Evolutionary conservation across 2,113 vertebrate genomes (phyloP).

Genomic region (Lophura nycthemera): DNA sequence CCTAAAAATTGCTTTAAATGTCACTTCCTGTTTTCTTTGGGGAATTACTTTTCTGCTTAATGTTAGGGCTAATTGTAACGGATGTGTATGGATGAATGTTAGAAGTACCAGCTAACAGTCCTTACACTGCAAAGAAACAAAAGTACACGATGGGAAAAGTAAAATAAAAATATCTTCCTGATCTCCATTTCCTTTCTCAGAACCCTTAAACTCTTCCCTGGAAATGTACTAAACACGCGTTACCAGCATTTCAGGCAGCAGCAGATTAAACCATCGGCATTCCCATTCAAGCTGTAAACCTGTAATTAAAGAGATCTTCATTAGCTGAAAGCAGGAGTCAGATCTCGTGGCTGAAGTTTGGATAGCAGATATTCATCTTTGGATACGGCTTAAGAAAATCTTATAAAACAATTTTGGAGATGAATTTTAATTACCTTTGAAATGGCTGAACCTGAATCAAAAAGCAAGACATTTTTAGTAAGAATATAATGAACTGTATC

Average conservation of each 20-base stretch:
- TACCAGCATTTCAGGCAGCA: background rate
- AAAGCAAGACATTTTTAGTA: background rate
- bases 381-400: background rate
- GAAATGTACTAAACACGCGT: background rate
- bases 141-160: background rate
- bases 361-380: background rate
- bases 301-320: conserved; percentile 2
- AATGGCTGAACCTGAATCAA: background rate
- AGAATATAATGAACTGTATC: background rate
- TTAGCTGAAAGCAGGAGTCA: background rate
- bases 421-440: background rate
- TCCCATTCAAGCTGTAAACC: background rate
- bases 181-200: background rate
- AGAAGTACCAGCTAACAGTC: background rate
- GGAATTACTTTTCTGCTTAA: conserved; percentile 28
- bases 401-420: background rate
- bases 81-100: background rate
- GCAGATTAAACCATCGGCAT: background rate
- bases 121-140: conserved; percentile 4
- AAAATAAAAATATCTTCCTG: background rate
- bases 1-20: conserved; percentile 32
- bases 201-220: background rate
- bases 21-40: background rate
- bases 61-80: conserved; percentile 26
- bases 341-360: background rate